Evolutionary conservation across 2,888 invertebrate species (phyloP).

Genomic region (Tanytarsus gracilentus): DNA sequence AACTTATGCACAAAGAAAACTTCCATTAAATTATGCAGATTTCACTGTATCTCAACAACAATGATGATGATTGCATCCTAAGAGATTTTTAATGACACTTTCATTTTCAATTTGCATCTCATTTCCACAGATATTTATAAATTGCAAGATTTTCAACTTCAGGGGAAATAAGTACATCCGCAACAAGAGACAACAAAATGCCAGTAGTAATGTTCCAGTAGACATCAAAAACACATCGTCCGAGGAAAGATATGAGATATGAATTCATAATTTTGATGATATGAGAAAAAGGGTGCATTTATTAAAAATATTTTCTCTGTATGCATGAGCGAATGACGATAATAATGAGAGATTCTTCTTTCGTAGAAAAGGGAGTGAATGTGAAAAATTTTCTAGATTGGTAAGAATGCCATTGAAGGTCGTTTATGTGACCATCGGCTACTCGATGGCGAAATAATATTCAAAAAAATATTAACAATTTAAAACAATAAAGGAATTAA

Average conservation of each 20-base stretch:
- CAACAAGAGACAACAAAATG: too few species aligned
- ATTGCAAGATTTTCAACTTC: constrained; percentile 24
- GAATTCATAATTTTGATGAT: too few species aligned
- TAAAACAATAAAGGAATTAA: constrained; percentile 27
- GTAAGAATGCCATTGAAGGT: too few species aligned
- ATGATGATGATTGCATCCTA: background rate
- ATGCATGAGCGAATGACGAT: background rate
- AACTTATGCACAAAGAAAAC: too few species aligned
- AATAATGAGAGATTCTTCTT: too few species aligned
- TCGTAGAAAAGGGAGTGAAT: too few species aligned
- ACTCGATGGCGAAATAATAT: constrained; percentile 13
- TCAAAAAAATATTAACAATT: constrained; percentile 25
- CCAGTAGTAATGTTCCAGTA: background rate
- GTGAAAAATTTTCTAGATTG: too few species aligned
- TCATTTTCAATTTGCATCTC: background rate
- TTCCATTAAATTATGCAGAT: too few species aligned
- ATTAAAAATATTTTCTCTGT: background rate
- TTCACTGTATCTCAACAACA: background rate
- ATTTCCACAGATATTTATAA: constrained; percentile 17
- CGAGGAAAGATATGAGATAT: too few species aligned
- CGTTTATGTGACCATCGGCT: too few species aligned
- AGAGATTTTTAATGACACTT: background rate
- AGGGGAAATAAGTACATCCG: constrained; percentile 1
- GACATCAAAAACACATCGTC: too few species aligned
- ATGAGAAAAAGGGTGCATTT: background rate